Evolutionary conservation across 2,113 vertebrate species (phyloP), one percentile per base, ranked within the genome.

Genomic region (Apteryx mantelli): DNA sequence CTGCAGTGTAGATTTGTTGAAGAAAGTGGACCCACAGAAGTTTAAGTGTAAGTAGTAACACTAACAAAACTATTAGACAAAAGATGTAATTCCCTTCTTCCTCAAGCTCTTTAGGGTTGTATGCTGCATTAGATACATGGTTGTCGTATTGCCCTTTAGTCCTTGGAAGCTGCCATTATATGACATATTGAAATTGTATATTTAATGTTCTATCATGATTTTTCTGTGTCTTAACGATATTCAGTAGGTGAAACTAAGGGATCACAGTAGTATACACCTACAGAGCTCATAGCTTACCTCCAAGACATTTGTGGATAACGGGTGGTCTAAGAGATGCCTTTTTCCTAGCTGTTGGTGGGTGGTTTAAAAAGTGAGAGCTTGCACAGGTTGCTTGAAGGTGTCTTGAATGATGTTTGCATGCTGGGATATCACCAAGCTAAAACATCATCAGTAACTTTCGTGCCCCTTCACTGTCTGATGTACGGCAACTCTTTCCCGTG

Each of bases 141-240:
- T 21, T 8, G 46, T 6, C 5, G 2, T 71, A 21, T 66, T 34
- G 25, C 38, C 34, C 10, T 42, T 66, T 44, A 34, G 36, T 21
- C 64, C 44, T 66, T 71, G 52, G 52, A 30, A 48, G 19, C 36
- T 52, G 13, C 34, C 36, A 2, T 89, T 46, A 3, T 21, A 34
- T 53, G 73, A 3, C 12, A 32, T 5, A 3, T 13, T 58, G 73
- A 18, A n/a, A 42, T 32, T 38, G 13, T 1, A 5, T 26, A 10
- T 4, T 60, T 14, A 6, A 0, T 15, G 2, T n/a, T 6, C 5
- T 16, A 36, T 15, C 15, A 0, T 18, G 11, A 28, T 7, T 64
- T 34, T 55, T 77, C 42, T 28, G 0, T 32, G 12, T 26, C 32
- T 30, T 77, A 24, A 34, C 38, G 32, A 34, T 74, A 9, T 53